A percentile compares a stretch with the other conserved stretches of the same genome.
phyloP scores from a whole-genome alignment of 2,113 vertebrate species.

The Oriolus oriolus region DNA sequence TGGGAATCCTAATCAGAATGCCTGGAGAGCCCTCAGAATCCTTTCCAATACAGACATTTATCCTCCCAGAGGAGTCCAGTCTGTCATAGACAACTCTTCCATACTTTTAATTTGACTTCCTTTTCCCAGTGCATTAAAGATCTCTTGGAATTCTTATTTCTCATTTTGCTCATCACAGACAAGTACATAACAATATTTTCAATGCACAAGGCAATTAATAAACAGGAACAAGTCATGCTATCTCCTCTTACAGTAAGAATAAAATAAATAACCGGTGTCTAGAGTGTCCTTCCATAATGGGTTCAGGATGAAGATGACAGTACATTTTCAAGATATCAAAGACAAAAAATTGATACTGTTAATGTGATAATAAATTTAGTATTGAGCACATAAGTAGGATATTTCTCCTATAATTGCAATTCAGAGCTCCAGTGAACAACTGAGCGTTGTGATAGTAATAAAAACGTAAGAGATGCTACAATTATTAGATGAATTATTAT shows the following conservation, averaged over 20 bases:
- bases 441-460: not conserved
- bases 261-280: not conserved
- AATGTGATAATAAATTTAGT: not conserved
- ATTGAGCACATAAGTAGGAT: not conserved
- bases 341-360: not conserved
- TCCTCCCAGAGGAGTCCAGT: not conserved
- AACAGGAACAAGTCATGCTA: not conserved
- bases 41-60: not conserved
- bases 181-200: not conserved
- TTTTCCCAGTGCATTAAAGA: not conserved
- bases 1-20: not conserved
- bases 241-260: not conserved
- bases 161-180: not conserved
- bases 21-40: not conserved
- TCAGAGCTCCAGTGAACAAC: not conserved
- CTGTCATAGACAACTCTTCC: not conserved
- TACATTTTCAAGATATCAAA: not conserved
- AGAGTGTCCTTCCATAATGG: not conserved
- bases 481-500: not conserved
- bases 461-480: not conserved
- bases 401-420: not conserved
- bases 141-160: not conserved
- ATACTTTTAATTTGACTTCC: not conserved
- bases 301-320: not conserved
- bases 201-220: not conserved